Evolutionary conservation across 2,888 invertebrate species (phyloP).

Genomic region (Euplexia lucipara): DNA sequence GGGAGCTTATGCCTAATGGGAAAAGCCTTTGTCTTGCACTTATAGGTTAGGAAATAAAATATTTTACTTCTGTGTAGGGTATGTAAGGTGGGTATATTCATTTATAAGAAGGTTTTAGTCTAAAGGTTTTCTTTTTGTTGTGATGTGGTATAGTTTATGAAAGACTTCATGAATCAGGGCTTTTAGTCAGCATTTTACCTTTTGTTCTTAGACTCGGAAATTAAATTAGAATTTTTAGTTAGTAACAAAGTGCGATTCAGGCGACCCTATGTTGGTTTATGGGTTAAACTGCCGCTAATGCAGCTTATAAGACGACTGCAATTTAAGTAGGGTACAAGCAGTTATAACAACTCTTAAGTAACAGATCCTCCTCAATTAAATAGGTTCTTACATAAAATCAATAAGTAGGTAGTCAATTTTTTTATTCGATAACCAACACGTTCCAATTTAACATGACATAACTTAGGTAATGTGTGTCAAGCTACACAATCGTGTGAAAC

Average conservation of each 20-base stretch:
- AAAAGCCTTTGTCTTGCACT: not conserved
- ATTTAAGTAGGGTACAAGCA: constrained; percentile 3
- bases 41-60: not conserved
- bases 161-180: not conserved
- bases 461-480: constrained; percentile 81
- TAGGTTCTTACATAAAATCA: constrained; percentile 73
- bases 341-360: constrained; percentile 15
- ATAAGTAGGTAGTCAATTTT: constrained; percentile 69
- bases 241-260: not conserved
- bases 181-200: not conserved
- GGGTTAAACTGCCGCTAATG: constrained; percentile 1
- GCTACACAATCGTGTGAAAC: constrained; percentile 69
- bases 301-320: not conserved
- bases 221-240: not conserved
- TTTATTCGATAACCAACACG: constrained; percentile 62
- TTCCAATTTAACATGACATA: constrained; percentile 80
- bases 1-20: no score
- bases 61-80: not conserved
- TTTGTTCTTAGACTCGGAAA: not conserved
- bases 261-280: not conserved
- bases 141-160: not conserved
- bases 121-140: not conserved
- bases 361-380: constrained; percentile 34
- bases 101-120: not conserved
- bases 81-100: not conserved